Base-by-base conservation (phyloP, 2,797 vertebrate species). In the Dicrostonyx torquatus region DNA sequence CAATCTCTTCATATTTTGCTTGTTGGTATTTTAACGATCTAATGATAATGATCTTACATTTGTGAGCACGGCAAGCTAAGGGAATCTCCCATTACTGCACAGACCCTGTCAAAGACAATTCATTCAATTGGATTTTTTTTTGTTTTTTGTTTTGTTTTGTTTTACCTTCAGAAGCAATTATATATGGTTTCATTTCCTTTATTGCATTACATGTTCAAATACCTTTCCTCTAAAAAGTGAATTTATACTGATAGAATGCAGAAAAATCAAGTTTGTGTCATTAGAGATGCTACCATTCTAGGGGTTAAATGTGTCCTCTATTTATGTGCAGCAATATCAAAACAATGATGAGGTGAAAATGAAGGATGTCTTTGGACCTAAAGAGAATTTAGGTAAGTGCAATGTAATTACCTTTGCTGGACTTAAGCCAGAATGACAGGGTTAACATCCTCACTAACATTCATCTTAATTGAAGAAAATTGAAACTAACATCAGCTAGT, bases 391-490 rank as follows among this genome's bases (percentile, higher is more conserved):
- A 96, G 94, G 94, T 66, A 95, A 89, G 91, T 93, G 90, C 78
- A 96, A 94, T 96, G 92, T 87, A 95, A 97, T 97, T 93, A 95
- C 50, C 95, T 86, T 87, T 87, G 43, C 66, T 95, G 93, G 90
- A 95, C n/a, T 82, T 94, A 91, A 97, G 95, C 90, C 97, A 97
- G 93, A 89, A 95, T 96, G 96, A 94, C 43, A 10, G 86, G 93
- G 96, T 96, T 95, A 97, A 94, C 94, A 95, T 96, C 88, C 79
- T 95, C 83, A 96, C 93, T 95, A 95, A 89, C 93, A 96, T 95
- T 87, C n/a, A 92, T 92, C 79, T 79, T 97, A 97, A 97, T 92
- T 97, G 96, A 97, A 94, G 97, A 97, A 97, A 97, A 97, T 97
- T 97, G 93, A 97, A 97, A 95, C 97, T 93, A 97, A 93, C 96